phyloP scores from a whole-genome alignment of 2,888 invertebrate genomes.

The Drosophila mercatorum region DNA sequence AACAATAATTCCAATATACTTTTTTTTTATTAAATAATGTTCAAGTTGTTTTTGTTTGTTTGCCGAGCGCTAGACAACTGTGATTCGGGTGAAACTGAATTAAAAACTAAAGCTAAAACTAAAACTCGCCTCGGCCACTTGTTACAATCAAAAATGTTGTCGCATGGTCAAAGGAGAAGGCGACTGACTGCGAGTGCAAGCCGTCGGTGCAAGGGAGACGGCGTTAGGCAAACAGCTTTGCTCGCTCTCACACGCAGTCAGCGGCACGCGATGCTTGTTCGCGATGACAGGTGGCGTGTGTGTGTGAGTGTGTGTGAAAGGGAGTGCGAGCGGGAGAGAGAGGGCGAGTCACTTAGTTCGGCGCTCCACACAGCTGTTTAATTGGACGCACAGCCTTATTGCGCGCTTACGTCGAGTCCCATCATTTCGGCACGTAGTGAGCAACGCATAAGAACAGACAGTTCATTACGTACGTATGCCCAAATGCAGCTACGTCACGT shows the following conservation, averaged over 20 bases:
- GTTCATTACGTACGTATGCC: background rate
- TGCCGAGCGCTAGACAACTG: slow-evolving; percentile 35
- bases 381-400: slow-evolving; percentile 66
- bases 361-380: slow-evolving; percentile 52
- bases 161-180: slow-evolving; percentile 60
- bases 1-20: background rate
- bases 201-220: slow-evolving; percentile 42
- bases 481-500: background rate
- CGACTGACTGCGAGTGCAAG: slow-evolving; percentile 18
- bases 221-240: slow-evolving; percentile 10
- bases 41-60: slow-evolving; percentile 6
- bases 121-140: slow-evolving; percentile 63
- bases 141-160: slow-evolving; percentile 55
- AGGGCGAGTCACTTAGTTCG: slow-evolving; percentile 45
- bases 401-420: slow-evolving; percentile 6
- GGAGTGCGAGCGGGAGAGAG: slow-evolving; percentile 2
- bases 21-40: background rate
- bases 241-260: slow-evolving; percentile 23
- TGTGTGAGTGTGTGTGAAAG: background rate
- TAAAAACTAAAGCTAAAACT: slow-evolving; percentile 59
- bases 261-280: slow-evolving; percentile 58
- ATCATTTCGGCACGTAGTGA: slow-evolving; percentile 1
- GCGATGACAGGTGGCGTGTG: slow-evolving; percentile 28
- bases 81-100: slow-evolving; percentile 64
- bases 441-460: background rate